Evolutionary conservation across 1,140 invertebrate genomes (phyloP).

Genomic region (Eumaeus atala): DNA sequence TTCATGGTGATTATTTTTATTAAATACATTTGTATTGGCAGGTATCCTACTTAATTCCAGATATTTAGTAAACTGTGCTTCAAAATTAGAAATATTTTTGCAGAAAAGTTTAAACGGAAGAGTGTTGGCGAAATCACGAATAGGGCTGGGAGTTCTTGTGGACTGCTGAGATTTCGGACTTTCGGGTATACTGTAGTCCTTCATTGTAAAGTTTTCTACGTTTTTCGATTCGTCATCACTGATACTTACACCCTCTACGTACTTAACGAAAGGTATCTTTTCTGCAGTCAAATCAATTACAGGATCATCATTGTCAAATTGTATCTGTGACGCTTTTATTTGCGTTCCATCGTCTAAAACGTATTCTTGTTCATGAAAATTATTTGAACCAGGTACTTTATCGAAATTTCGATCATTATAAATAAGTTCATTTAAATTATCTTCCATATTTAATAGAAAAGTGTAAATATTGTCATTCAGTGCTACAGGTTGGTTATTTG

Average conservation of each 20-base stretch:
- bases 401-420: slow-evolving; percentile 14
- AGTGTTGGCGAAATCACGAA: slow-evolving; percentile 44
- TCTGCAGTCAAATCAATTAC: slow-evolving; percentile 47
- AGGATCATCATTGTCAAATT: slow-evolving; percentile 63
- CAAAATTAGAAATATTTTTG: slow-evolving; percentile 51
- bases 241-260: slow-evolving; percentile 28
- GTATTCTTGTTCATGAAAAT: slow-evolving; percentile 43
- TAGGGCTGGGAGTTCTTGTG: slow-evolving; percentile 37
- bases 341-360: slow-evolving; percentile 60
- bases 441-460: slow-evolving; percentile 48
- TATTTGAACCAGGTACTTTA: slow-evolving; percentile 24
- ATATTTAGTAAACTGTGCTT: slow-evolving; percentile 55
- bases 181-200: slow-evolving; percentile 46
- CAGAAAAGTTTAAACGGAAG: slow-evolving; percentile 57
- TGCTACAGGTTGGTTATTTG: slow-evolving; percentile 46
- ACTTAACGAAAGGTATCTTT: slow-evolving; percentile 57
- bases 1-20: slow-evolving; percentile 39
- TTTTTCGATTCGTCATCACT: slow-evolving; percentile 30
- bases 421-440: slow-evolving; percentile 20
- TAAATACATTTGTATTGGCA: slow-evolving; percentile 32
- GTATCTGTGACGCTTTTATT: slow-evolving; percentile 62
- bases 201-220: slow-evolving; percentile 27
- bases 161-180: slow-evolving; percentile 43
- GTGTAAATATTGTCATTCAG: slow-evolving; percentile 56
- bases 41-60: slow-evolving; percentile 43